Evolutionary conservation across 2,113 vertebrate species (phyloP), one percentile per base, ranked within the genome.

Genomic region (Lanius collurio): DNA sequence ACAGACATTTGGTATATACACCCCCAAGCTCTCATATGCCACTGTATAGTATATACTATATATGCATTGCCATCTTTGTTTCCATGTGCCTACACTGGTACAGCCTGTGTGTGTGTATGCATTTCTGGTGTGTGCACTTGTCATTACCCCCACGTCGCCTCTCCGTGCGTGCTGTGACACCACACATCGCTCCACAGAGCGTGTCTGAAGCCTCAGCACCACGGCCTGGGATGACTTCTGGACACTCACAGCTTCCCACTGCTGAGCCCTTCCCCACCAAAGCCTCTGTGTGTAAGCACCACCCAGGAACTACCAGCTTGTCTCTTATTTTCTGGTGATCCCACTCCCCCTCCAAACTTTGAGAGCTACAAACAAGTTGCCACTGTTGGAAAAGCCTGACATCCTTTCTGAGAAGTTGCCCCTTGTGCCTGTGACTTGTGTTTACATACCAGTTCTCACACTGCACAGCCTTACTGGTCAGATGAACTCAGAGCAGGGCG

Each of bases 1-100:
- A 87, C 65, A 92, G 96, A 95, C 96, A 95, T 94, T 95, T 94
- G 91, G 91, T 91, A 79, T 27, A 69, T 67, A 93, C 79, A 83
- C 85, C 89, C 87, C 81, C 94, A 65, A 65, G 89, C 63, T 83
- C 83, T 89, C 82, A 85, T 50, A 91, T 9, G 26, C 49, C 74
- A 70, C 75, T 16, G 4, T 31, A 80, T 26, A 95, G 92, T 73
- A 87, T 49, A 90, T 47, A 71, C 75, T 75, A 83, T 59, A 84
- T 53, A 87, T 30, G 62, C 55, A 68, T 10, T 71, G 63, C 30
- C 82, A 88, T 86, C 85, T 73, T 93, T 83, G 52, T 80, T 88
- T 93, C 92, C 85, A 74, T 21, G 79, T 77, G 84, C 79, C 79
- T 42, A 31, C 60, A 77, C 81, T 27, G 19, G 63, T 30, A 83